These are phyloP conservation scores for Irena cyanogastra DNA, from an alignment of 2,113 vertebrate genomes.

Conservation along the genomic window DNA sequence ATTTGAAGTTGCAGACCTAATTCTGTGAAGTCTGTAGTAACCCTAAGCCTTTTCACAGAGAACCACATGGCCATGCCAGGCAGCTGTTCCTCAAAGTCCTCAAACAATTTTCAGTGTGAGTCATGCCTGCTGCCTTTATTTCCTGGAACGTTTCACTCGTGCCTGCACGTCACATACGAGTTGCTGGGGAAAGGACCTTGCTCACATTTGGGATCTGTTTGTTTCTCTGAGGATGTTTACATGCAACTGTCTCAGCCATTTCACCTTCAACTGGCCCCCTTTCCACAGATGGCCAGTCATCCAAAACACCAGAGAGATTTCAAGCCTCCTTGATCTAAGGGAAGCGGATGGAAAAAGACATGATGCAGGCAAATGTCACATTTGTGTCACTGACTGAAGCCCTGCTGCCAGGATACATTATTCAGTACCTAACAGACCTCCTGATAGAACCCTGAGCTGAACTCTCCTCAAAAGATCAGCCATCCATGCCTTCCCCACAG, in stretches of 20 bases:
- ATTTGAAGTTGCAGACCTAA: not conserved
- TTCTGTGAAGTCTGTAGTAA: not conserved
- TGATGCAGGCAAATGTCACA: constrained; percentile 46
- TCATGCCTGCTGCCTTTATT: not conserved
- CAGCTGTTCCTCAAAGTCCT: not conserved
- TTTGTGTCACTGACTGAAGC: constrained; percentile 36
- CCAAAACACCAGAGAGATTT: constrained; percentile 25
- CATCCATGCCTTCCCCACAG: not conserved
- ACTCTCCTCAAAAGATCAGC: not conserved
- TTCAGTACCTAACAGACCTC: constrained; percentile 15
- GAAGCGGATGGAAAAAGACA: not conserved
- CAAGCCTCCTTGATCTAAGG: constrained; percentile 4
- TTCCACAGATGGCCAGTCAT: constrained; percentile 33
- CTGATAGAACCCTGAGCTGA: not conserved
- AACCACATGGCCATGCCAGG: not conserved
- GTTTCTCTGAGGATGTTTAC: constrained; percentile 12
- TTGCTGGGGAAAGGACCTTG: not conserved
- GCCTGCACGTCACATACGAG: not conserved
- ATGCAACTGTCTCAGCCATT: not conserved
- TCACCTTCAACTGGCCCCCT: not conserved
- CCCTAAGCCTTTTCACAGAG: not conserved
- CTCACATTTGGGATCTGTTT: not conserved
- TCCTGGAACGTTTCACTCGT: not conserved
- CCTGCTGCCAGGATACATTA: constrained; percentile 24
- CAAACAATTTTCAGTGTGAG: not conserved